These are phyloP conservation scores for Oncorhynchus masou DNA, from an alignment of 2,113 vertebrate genomes.

Conservation along the genomic window DNA sequence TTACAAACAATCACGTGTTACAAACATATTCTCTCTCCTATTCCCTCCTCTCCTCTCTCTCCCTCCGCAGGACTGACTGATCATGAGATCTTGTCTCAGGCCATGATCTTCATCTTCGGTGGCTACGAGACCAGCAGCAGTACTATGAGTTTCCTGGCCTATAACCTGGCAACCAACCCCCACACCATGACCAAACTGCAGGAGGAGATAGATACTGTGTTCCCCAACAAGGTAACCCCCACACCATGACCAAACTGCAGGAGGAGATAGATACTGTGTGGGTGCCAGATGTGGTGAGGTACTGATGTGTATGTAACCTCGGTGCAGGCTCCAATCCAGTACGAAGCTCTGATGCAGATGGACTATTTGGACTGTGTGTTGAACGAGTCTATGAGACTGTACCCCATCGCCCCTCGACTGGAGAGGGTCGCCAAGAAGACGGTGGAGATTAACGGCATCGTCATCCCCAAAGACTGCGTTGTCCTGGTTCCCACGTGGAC, in stretches of 20 bases:
- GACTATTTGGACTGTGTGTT: too few relatives aligned
- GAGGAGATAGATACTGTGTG: constrained; percentile 24
- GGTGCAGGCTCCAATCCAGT: too few relatives aligned
- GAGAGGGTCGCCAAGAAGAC: too few relatives aligned
- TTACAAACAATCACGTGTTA: background rate
- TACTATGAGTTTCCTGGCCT: constrained; percentile 71
- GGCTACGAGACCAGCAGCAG: constrained; percentile 82
- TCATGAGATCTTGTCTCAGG: constrained; percentile 80
- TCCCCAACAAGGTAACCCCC: constrained; percentile 74
- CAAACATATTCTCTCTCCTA: background rate
- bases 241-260: constrained; percentile 64
- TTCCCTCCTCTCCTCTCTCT: background rate
- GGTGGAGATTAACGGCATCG: too few relatives aligned
- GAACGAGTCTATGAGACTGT: too few relatives aligned
- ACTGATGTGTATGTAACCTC: too few relatives aligned
- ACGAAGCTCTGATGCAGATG: too few relatives aligned
- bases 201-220: constrained; percentile 25
- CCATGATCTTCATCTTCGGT: constrained; percentile 78
- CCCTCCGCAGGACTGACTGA: constrained; percentile 73
- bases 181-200: constrained; percentile 74
- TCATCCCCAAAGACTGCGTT: too few relatives aligned
- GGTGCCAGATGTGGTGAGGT: too few relatives aligned
- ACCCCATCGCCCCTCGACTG: too few relatives aligned
- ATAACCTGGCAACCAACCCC: constrained; percentile 76
- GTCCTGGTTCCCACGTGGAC: too few relatives aligned